Conservation (phyloP, 2,113 vertebrate genomes). For the Morphnarchus princeps region DNA sequence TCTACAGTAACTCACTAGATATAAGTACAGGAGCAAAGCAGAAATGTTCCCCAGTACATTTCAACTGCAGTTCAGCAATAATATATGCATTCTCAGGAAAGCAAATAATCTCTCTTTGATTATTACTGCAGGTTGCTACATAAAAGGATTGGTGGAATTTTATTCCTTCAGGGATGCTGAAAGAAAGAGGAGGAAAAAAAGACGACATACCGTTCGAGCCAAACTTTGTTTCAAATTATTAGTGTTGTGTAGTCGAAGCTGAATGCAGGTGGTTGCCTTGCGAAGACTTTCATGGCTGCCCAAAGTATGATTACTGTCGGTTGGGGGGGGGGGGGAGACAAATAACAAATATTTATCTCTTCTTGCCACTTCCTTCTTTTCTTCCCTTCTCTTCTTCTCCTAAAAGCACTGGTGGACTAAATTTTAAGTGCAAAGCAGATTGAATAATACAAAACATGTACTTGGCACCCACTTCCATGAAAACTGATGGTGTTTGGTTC, state of each 20-base stretch:
- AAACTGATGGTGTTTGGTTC: not conserved
- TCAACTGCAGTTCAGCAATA: not conserved
- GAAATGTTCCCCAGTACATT: not conserved
- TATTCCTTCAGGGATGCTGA: not conserved
- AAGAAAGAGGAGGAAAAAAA: not conserved
- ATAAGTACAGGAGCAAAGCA: not conserved
- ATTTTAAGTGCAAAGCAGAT: not conserved
- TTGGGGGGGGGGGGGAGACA: not conserved
- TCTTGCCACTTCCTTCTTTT: not conserved
- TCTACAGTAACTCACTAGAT: not conserved
- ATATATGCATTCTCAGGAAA: not conserved
- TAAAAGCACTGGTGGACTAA: not conserved
- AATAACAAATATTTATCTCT: not conserved
- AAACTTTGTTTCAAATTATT: not conserved
- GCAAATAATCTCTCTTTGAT: not conserved
- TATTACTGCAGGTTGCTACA: not conserved
- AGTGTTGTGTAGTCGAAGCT: conserved; percentile 39
- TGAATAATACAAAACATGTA: not conserved
- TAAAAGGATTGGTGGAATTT: not conserved
- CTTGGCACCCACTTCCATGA: not conserved
- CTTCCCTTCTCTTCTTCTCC: not conserved
- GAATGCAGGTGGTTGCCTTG: conserved; percentile 51
- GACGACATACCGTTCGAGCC: conserved; percentile 51
- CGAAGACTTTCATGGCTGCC: conserved; percentile 66
- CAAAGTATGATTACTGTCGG: conserved; percentile 42